Conservation (phyloP, 2,888 invertebrate genomes). For the Ceriagrion tenellum region DNA sequence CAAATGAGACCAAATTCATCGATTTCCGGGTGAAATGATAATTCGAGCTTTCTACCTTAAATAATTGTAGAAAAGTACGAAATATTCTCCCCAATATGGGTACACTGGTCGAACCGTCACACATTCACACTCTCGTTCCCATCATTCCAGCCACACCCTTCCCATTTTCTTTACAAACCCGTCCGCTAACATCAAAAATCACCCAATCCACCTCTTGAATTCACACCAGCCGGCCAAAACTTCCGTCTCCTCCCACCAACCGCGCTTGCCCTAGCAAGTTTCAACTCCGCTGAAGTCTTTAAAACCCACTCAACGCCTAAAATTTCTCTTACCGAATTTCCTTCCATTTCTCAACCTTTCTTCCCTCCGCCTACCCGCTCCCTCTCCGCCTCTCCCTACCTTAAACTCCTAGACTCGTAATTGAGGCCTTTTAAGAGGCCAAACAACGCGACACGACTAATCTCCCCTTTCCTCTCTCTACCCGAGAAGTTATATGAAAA, state of each 20-base stretch:
- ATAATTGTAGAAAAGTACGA: no score
- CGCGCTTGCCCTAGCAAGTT: not conserved
- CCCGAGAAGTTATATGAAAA: not conserved
- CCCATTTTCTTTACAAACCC: not conserved
- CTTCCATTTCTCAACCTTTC: not conserved
- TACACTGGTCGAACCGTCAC: not conserved
- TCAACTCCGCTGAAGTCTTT: not conserved
- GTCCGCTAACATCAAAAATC: not conserved
- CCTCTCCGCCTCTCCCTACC: not conserved
- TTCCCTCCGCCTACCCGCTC: not conserved
- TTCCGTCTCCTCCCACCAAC: not conserved
- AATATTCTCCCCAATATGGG: no score
- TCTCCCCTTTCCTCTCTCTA: not conserved
- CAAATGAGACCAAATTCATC: no score
- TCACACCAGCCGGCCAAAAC: not conserved
- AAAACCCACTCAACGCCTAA: not conserved
- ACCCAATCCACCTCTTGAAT: not conserved
- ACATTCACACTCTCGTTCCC: not conserved
- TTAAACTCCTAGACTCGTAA: not conserved
- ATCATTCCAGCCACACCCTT: not conserved
- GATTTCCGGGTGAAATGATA: no score
- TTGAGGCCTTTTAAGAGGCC: slow-evolving; percentile 11
- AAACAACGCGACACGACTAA: not conserved
- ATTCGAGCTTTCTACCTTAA: no score
- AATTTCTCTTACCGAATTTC: not conserved